Evolutionary conservation across 2,888 invertebrate genomes (phyloP), one percentile per base, ranked within the genome.

Genomic region (Aelia acuminata): DNA sequence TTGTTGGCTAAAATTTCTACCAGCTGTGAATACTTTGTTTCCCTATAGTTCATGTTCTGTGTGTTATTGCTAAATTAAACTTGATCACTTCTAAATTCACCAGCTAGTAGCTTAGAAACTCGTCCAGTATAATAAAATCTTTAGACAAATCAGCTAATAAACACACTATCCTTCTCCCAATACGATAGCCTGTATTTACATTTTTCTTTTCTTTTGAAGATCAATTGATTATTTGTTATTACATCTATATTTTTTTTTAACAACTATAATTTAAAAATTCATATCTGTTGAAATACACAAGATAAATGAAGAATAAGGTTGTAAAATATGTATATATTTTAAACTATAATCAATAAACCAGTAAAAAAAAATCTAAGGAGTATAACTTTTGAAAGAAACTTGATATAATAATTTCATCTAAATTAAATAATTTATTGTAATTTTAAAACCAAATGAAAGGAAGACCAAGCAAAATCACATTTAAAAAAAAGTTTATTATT

Each of bases 371-470:
- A 85, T 49, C 43, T 80, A 43, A 80, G 80, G 43, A 80, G 80
- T 80, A 47, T 43, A 22, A 80, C 43, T 20, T 22, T n/a, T 80
- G 1, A 43, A n/a, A n/a, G 15, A 15, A 49, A 85, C 26, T 85
- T 50, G 8, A 47, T 48, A 11, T 22, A 26, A 13, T 80, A 43
- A 20, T 43, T 80, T 80, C 13, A 49, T 49, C 49, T 47, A 85
- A 22, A 48, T 50, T 85, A 85, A 53, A 18, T 20, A 50, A 22
- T 22, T 50, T 26, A 85, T 49, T 49, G 26, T 35, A 85, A 85
- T 85, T 85, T 50, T 85, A 26, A 53, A 50, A 49, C n/a, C 1
- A 50, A 84, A 48, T n/a, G 48, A 85, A 85, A 85, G 49, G 50
- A 53, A 53, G 49, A 85, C 49, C 49, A 85, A 85, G 8, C 26